Conservation (phyloP, 64 coral and sea anemone species). For the Platygyra sinensis region DNA sequence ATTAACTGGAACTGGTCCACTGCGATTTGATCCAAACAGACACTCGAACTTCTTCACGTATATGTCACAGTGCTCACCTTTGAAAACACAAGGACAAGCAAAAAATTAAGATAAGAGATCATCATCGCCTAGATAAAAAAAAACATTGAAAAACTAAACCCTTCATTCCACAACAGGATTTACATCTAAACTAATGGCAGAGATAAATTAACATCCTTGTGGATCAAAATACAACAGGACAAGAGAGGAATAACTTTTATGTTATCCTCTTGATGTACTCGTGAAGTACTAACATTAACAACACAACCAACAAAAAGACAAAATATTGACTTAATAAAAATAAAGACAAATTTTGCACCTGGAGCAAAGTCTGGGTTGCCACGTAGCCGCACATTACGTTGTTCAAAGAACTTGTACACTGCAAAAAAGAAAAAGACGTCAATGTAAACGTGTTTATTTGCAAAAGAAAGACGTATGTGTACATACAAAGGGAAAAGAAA, state of each 20-base stretch:
- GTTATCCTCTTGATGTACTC: too few species aligned
- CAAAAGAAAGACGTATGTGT: too few species aligned
- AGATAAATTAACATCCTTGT: background rate
- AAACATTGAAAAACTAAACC: too few species aligned
- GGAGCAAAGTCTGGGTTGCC: slow-evolving; percentile 95
- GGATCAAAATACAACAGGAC: background rate
- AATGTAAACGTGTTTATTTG: background rate
- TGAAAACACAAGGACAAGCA: too few species aligned
- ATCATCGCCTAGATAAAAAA: too few species aligned
- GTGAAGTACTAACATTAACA: background rate
- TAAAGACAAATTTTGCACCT: slow-evolving; percentile 54
- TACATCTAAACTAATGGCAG: too few species aligned
- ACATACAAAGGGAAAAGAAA: background rate
- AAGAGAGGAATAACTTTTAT: background rate
- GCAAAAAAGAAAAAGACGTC: slow-evolving; percentile 1
- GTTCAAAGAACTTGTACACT: slow-evolving; percentile 99
- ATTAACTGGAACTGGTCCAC: background rate
- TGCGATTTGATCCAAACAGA: slow-evolving; percentile 56
- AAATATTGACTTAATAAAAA: background rate
- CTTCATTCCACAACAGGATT: too few species aligned
- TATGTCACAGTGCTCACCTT: slow-evolving; percentile 77
- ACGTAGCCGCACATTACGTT: slow-evolving; percentile 81
- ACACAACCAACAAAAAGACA: background rate
- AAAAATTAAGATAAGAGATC: too few species aligned
- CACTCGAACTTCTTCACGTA: slow-evolving; percentile 81